Evolutionary conservation across 2,888 invertebrate species (phyloP).

Genomic region (Alentia gelatinosa): DNA sequence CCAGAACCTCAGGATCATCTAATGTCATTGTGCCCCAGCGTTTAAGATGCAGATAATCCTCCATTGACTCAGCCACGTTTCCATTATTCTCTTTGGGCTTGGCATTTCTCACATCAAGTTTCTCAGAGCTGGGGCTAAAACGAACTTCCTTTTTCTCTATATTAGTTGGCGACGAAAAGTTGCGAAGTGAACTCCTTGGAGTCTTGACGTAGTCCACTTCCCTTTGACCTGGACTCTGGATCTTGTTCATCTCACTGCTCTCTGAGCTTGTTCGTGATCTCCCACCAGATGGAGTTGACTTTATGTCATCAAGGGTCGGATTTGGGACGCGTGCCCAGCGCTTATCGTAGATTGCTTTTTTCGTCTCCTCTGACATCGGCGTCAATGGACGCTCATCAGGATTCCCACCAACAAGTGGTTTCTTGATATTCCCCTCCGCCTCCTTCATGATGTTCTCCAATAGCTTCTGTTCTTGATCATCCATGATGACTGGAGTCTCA

Average conservation of each 20-base stretch:
- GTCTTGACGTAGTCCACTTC: background rate
- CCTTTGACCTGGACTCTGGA: background rate
- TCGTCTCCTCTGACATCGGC: slow-evolving; percentile 23
- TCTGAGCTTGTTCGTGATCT: background rate
- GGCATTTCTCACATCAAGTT: background rate
- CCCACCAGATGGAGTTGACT: too few relatives aligned
- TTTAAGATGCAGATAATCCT: background rate
- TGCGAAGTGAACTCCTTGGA: background rate
- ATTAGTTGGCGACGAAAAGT: background rate
- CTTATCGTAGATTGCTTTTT: slow-evolving; percentile 35
- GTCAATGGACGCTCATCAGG: slow-evolving; percentile 24
- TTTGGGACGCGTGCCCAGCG: slow-evolving; percentile 15
- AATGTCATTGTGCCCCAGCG: slow-evolving; percentile 43
- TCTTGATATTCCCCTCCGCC: background rate
- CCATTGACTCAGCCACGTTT: background rate
- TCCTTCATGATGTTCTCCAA: slow-evolving; percentile 23
- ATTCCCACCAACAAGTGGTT: background rate
- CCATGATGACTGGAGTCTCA: background rate
- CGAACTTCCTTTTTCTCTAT: background rate
- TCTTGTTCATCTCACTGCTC: background rate
- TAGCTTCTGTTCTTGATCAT: slow-evolving; percentile 18
- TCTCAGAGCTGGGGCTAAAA: background rate
- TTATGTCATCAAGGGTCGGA: background rate
- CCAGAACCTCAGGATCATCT: slow-evolving; percentile 34
- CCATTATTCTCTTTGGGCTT: background rate